Conservation (phyloP, 2,797 vertebrate species). For the Hoplostethus atlanticus region DNA sequence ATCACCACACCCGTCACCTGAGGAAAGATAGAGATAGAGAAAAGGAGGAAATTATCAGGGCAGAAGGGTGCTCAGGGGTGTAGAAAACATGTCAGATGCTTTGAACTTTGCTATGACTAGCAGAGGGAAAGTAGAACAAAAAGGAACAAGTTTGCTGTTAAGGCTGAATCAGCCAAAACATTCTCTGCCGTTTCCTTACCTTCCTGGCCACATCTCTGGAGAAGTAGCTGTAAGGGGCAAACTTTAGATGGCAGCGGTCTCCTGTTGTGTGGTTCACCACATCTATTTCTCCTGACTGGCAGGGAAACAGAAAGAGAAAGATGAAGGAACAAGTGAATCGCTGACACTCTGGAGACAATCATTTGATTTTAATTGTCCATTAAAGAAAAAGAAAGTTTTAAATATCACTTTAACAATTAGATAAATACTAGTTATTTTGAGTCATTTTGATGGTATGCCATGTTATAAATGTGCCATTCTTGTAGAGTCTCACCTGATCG, state of each 20-base stretch:
- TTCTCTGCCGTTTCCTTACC: constrained; percentile 74
- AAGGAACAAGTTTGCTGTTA: not conserved
- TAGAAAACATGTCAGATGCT: not conserved
- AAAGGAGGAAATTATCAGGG: not conserved
- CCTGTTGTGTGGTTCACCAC: constrained; percentile 94
- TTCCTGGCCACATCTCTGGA: constrained; percentile 95
- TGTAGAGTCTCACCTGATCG: constrained; percentile 89
- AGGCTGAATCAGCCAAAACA: not conserved
- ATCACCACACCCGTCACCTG: constrained; percentile 96
- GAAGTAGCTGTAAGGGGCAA: constrained; percentile 98
- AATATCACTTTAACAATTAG: not conserved
- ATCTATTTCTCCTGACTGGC: constrained; percentile 96
- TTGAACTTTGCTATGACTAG: not conserved
- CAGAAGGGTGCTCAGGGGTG: not conserved
- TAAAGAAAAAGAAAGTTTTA: constrained; percentile 34
- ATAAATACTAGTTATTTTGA: not conserved
- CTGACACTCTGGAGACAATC: not conserved
- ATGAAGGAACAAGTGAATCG: not conserved
- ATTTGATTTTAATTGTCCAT: constrained; percentile 47
- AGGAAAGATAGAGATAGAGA: not conserved
- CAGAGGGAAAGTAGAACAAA: not conserved
- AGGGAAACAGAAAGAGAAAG: not conserved
- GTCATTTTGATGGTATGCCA: not conserved
- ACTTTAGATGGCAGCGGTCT: constrained; percentile 96
- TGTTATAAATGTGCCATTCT: not conserved